Percentiles rank a stretch among this genome's conserved stretches.
Evolutionary conservation across 2,888 invertebrate genomes (phyloP).

Genomic region (Ectemnius lituratus): DNA sequence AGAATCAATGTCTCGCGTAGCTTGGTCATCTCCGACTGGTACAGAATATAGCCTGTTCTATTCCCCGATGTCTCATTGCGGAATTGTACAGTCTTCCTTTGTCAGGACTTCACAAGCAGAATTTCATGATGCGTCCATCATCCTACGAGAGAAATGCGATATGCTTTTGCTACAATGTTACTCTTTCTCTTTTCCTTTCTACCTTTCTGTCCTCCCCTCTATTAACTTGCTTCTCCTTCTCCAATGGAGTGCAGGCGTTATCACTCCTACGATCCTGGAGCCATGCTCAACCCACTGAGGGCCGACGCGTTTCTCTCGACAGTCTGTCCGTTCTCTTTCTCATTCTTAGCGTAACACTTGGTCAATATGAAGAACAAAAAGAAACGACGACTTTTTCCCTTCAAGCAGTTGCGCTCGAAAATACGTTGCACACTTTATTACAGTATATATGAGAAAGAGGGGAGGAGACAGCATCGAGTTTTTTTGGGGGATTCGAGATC

Average conservation of each 20-base stretch:
- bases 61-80: neutral
- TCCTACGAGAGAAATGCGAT: conserved; percentile 46
- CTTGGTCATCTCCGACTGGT: no score
- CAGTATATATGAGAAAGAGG: no score
- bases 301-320: conserved; percentile 1
- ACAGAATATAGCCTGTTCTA: neutral
- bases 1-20: no score
- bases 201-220: neutral
- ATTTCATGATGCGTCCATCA: conserved; percentile 28
- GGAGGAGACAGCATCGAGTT: no score
- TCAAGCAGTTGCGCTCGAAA: no score
- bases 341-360: neutral
- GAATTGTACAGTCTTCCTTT: conserved; percentile 24
- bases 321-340: neutral
- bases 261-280: neutral
- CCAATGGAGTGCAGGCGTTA: neutral
- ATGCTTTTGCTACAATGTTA: conserved; percentile 36
- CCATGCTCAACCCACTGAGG: no score
- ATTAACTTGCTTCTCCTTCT: neutral
- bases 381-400: conserved; percentile 11
- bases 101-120: conserved; percentile 6
- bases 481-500: no score
- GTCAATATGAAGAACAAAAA: conserved; percentile 2
- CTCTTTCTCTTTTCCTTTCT: conserved; percentile 25
- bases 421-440: no score